phyloP scores from a whole-genome alignment of 2,797 vertebrate species.

The Phrynocephalus guinanensis region DNA sequence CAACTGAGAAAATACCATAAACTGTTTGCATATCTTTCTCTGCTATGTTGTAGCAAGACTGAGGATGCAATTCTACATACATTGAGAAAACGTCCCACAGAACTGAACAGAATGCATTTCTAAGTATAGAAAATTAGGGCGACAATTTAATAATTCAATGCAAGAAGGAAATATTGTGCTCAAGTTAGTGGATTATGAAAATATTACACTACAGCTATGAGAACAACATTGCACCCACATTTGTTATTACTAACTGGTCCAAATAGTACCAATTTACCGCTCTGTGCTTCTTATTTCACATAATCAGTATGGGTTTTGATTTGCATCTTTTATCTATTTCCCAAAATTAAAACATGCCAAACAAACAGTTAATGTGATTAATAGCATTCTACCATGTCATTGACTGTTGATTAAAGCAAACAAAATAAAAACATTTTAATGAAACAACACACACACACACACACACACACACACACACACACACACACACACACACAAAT shows the following conservation, averaged over 20 bases:
- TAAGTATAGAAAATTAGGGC: neutral
- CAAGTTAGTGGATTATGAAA: no score
- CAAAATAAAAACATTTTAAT: neutral
- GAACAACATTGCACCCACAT: neutral
- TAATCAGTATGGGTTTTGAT: neutral
- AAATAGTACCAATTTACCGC: neutral
- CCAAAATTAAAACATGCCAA: neutral
- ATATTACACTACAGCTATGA: no score
- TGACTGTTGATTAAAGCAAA: neutral
- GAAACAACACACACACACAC: neutral
- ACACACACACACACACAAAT: neutral
- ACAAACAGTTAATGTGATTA: neutral
- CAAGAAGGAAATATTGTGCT: neutral
- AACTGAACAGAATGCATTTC: neutral
- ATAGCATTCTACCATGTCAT: neutral
- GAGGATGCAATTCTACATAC: neutral
- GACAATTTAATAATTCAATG: neutral
- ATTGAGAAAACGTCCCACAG: neutral
- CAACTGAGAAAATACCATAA: neutral
- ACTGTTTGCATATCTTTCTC: neutral
- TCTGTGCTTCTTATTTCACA: neutral
- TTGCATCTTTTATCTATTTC: neutral
- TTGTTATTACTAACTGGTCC: neutral
- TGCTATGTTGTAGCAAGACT: neutral
- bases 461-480: neutral